A percentile compares a stretch with the other conserved stretches of the same genome.
phyloP scores from a whole-genome alignment of 2,113 vertebrate species.

The Entomyzon cyanotis region DNA sequence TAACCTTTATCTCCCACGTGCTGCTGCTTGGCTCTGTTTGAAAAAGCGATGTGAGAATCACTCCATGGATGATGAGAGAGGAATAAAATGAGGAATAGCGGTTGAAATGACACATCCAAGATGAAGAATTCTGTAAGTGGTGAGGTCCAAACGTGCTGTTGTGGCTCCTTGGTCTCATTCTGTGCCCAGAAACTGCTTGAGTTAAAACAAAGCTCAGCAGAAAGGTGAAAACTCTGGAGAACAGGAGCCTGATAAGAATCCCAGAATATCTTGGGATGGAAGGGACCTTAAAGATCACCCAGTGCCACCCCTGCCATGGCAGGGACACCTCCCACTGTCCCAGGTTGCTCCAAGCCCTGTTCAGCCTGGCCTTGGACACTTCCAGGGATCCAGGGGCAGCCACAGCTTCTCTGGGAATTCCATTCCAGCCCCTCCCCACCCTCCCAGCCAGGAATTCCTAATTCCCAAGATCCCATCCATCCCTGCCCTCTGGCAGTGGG shows the following conservation, averaged over 20 bases:
- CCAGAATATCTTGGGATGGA: not conserved
- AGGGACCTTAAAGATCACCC: not conserved
- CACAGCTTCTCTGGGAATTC: not conserved
- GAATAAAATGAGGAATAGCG: not conserved
- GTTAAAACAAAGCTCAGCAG: not conserved
- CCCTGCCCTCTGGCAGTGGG: not conserved
- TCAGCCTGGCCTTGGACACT: not conserved
- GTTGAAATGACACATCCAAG: not conserved
- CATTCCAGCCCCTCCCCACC: fast-evolving
- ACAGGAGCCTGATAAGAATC: not conserved
- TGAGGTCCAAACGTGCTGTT: not conserved
- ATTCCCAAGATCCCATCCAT: fast-evolving
- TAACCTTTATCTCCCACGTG: not conserved
- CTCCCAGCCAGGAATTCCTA: not conserved
- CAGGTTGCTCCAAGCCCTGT: fast-evolving
- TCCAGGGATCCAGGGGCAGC: not conserved
- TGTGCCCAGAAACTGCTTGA: not conserved
- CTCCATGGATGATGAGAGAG: not conserved
- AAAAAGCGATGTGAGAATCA: not conserved
- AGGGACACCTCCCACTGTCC: fast-evolving
- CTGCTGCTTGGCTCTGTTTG: not conserved
- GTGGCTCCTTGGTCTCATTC: not conserved
- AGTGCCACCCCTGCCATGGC: not conserved
- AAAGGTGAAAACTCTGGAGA: not conserved
- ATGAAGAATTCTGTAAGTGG: not conserved